These are phyloP conservation scores for Aurelia sp. DNA, from an alignment of 30 jellyfish, hydroid and myxozoan species.

Conservation along the genomic window DNA sequence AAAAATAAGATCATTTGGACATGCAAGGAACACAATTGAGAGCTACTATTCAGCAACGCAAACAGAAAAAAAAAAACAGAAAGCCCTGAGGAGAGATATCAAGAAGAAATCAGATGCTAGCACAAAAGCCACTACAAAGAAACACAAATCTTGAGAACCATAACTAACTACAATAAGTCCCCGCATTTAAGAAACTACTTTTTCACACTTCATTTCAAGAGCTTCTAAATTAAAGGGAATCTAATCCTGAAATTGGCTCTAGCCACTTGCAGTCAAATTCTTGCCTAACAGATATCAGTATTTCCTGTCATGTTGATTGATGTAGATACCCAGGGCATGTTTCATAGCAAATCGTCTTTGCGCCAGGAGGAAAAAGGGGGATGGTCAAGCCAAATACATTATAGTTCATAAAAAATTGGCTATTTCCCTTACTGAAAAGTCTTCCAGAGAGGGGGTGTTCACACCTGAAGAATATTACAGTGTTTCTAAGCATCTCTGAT, in stretches of 20 bases:
- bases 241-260: too few species aligned
- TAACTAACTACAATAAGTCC: neutral
- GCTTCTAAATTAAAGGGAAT: neutral
- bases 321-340: too few species aligned
- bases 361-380: too few species aligned
- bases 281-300: too few species aligned
- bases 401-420: too few species aligned
- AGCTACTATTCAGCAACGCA: slow-evolving; percentile 12
- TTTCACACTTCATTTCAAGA: neutral
- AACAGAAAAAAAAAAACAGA: slow-evolving; percentile 45
- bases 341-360: too few species aligned
- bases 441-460: neutral
- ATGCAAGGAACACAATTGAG: slow-evolving; percentile 24
- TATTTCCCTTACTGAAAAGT: neutral
- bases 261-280: too few species aligned
- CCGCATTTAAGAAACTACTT: too few species aligned
- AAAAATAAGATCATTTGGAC: slow-evolving; percentile 15
- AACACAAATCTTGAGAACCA: slow-evolving; percentile 16
- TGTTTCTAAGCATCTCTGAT: slow-evolving; percentile 26
- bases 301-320: too few species aligned
- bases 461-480: slow-evolving; percentile 5
- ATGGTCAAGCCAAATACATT: too few species aligned
- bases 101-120: slow-evolving; percentile 21
- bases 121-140: slow-evolving; percentile 12
- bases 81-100: slow-evolving; percentile 58